Base-by-base conservation (phyloP, 2,888 invertebrate species). In the Nomada lathburiana region DNA sequence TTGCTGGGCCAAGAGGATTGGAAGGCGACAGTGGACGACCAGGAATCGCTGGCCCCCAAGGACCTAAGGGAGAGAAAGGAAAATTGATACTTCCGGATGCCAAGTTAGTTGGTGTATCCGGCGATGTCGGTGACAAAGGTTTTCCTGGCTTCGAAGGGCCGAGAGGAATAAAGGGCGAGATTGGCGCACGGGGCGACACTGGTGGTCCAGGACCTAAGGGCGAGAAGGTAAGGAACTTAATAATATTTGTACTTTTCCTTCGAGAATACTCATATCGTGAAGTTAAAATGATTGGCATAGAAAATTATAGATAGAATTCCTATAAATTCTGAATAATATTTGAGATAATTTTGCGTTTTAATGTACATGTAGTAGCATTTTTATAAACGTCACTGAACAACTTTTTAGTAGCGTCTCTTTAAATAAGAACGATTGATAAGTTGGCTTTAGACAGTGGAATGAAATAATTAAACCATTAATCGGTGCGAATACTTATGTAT, bases 1-100 rank as follows among this genome's bases (percentile, higher is more conserved):
- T 62, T 9, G 64, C 86, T 47, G 95, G 95, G 52, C 83, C 90
- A 9, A 92, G 91, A 75, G 95, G 95, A 55, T 90, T 94, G 68
- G 88, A 91, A 55, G 95, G 95, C 26, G 89, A 89, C 4, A 92
- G 88, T 47, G 94, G 94, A 29, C 87, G 95, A 84, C 94, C 95
- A 1, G 98, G 97, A 50, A 93, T 95, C 64, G 95, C 94, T 36
- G 97, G 97, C 57, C 95, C 80, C 0, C 92, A 94, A 84, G 95
- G 95, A 42, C 89, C 91, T 0, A 94, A 94, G 89, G 95, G 95
- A 70, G 90, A 92, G 29, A 82, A 2, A 44, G 95, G 95, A 64
- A 65, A 42, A 10, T 69, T 91, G 44, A 91, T 92, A 68, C 85
- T 91, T 20, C 90, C 93, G 4, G 91, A 90, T 2, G 80, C 89